Percentiles rank a stretch among this genome's conserved stretches.
Conservation (phyloP, 2,113 vertebrate species). For the Pygoscelis adeliae region DNA sequence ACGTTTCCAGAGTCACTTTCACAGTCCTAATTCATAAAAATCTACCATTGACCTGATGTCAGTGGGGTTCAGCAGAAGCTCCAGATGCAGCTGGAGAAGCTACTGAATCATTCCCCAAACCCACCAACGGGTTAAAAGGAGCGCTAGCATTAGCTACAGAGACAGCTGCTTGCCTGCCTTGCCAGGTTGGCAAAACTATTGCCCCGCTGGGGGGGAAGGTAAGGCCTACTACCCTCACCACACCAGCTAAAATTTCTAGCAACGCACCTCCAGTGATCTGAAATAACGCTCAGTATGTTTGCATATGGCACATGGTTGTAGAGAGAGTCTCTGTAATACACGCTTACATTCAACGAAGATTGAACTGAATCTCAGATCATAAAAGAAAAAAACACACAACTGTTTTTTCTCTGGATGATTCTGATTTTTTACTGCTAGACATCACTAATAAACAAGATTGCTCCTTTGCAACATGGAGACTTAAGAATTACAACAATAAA, state of each 20-base stretch:
- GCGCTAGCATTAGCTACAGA: not conserved
- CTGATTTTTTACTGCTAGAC: slow-evolving; percentile 18
- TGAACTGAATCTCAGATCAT: not conserved
- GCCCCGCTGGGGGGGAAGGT: not conserved
- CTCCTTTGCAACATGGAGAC: slow-evolving; percentile 44
- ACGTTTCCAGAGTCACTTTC: not conserved
- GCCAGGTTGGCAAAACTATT: not conserved
- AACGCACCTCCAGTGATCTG: fast-evolving
- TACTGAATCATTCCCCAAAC: not conserved
- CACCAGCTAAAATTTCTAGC: not conserved
- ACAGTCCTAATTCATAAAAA: slow-evolving; percentile 30
- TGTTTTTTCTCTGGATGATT: not conserved
- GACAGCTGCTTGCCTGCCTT: not conserved
- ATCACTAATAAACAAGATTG: slow-evolving; percentile 15
- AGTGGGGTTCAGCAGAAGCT: not conserved
- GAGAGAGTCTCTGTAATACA: not conserved
- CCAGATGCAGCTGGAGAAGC: not conserved
- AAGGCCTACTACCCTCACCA: not conserved
- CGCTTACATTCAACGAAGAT: not conserved
- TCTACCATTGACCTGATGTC: fast-evolving
- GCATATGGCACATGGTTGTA: not conserved
- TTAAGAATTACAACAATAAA: slow-evolving; percentile 43
- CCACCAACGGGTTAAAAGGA: not conserved
- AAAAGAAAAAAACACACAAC: not conserved
- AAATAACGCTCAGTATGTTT: not conserved